Base-by-base conservation (phyloP, 2,113 vertebrate species). In the Psephotus haematonotus region DNA sequence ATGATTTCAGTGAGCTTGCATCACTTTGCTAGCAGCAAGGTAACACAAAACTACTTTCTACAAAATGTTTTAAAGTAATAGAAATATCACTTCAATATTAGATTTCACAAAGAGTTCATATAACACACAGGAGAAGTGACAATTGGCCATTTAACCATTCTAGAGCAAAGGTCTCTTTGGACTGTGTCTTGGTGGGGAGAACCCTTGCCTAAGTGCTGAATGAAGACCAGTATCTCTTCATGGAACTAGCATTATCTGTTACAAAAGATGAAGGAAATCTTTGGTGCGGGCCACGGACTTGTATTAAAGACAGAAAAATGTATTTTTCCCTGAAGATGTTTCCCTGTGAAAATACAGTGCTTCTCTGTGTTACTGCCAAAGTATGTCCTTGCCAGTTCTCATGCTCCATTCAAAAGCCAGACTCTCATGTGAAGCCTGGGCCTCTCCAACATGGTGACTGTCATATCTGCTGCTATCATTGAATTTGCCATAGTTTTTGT, bases 371-470 rank as follows among this genome's bases (percentile, higher is more conserved):
- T 43, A 60, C 12, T 64, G 57, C 43, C 27, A 9, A 86, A n/a
- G 33, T 7, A 19, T 7, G 37, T 43, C 6, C 1, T 59, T 72
- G 59, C 19, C 63, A 44, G 35, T 46, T 76, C 25, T 47, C 53
- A 62, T 41, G 37, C 46, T 62, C 29, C 60, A 8, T 27, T 49
- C 18, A 17, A 59, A 83, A 74, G 20, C 27, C 59, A 76, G 70
- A 19, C 46, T 64, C 16, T 55, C 55, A 17, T 1, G 6, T 0
- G 0, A 46, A 37, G 27, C 41, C 35, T 2, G 3, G 27, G 29
- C 44, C 52, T 41, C 81, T 86, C 43, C 86, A 57, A 2, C 0
- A 0, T 27, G 11, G 19, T 41, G 23, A 16, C 50, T 77, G 39
- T 5, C 25, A 9, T 25, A 63, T 22, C 47, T 53, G 25, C 24